Evolutionary conservation across 2,113 vertebrate species (phyloP), one percentile per base, ranked within the genome.

Genomic region (Eudyptes chrysolophus): DNA sequence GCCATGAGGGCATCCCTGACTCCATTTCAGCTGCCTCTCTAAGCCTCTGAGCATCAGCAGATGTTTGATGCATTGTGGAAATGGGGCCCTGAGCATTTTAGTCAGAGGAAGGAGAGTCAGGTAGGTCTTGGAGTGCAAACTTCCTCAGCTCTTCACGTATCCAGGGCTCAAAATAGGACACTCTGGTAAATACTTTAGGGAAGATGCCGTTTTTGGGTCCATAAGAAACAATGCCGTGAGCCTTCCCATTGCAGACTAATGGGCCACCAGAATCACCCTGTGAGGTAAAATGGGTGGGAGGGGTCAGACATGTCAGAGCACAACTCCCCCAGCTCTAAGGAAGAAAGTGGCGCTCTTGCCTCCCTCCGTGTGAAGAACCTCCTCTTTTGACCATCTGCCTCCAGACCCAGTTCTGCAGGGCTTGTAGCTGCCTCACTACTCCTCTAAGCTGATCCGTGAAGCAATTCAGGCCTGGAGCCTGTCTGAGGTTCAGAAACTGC

Each of bases 201-300:
- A 55, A 81, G 51, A 38, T 5, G 6, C 0, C 0, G 0, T 0
- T 0, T 29, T 3, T 0, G 1, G 0, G 3, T 42, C 15, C 13
- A 2, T 38, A 1, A 19, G 82, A 87, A 68, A 48, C 49, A 36
- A 90, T 69, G 77, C 90, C 76, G 1, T 90, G 29, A 86, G 71
- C 90, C 42, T 42, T 90, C 3, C 3, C 2, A 21, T 40, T 40
- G 36, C 86, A 87, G 71, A 95, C 29, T 5, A 93, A 48, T 2
- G 94, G 86, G 71, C 71, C 82, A 42, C 90, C 90, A 52, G 84
- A 87, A 30, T 87, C 84, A 49, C 52, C 74, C 64, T 78, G 36
- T 42, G 44, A 68, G 20, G 52, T 7, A 68, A 68, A 42, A 69
- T 36, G 7, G 77, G 16, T 11, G 70, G 46, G 24, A 95, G 48